Conservation (phyloP, 2,113 vertebrate species). For the Grantiella picta region DNA sequence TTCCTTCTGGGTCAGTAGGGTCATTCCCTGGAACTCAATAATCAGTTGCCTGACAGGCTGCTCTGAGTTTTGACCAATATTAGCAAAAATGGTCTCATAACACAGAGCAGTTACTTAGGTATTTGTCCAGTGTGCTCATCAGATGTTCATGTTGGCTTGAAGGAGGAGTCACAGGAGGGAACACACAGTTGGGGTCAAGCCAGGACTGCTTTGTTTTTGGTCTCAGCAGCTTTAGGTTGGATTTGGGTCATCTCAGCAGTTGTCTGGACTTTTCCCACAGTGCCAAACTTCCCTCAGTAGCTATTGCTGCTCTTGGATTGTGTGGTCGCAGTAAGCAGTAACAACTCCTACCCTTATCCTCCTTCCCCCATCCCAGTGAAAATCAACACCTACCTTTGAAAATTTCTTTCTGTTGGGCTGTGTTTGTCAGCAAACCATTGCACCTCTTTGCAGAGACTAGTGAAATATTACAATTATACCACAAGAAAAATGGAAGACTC, state of each 20-base stretch:
- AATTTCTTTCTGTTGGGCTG: neutral
- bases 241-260: neutral
- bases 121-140: neutral
- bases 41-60: neutral
- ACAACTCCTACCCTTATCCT: rapidly evolving
- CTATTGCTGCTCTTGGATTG: neutral
- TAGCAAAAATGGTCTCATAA: neutral
- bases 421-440: neutral
- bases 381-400: neutral
- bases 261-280: neutral
- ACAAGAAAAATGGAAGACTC: neutral
- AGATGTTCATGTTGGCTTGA: neutral
- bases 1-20: neutral
- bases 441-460: neutral
- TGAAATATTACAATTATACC: neutral
- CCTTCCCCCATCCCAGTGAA: neutral
- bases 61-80: neutral
- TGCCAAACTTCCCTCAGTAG: neutral
- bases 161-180: neutral
- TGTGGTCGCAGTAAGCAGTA: neutral
- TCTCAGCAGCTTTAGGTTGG: neutral
- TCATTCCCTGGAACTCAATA: neutral
- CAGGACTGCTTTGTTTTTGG: neutral
- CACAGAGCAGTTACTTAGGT: neutral
- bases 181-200: neutral